Percentiles rank a stretch among this genome's conserved stretches.
phyloP scores from a whole-genome alignment of 2,888 invertebrate genomes.

The Nomada goodeniana region DNA sequence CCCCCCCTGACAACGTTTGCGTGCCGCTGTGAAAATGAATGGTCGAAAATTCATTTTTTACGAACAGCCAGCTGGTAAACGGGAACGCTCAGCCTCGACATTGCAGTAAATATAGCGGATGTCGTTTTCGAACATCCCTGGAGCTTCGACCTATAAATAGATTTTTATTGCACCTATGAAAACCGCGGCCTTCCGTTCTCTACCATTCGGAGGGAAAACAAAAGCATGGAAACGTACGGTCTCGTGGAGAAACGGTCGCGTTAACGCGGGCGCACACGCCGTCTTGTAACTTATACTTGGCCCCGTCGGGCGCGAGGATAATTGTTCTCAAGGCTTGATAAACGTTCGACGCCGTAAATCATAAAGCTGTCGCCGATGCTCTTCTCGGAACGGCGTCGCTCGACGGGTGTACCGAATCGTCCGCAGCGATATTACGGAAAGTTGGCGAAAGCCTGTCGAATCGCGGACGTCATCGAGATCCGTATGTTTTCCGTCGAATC shows the following conservation, averaged over 20 bases:
- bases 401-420: background rate
- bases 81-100: background rate
- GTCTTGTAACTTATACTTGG: constrained; percentile 14
- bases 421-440: background rate
- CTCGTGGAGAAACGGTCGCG: background rate
- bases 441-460: constrained; percentile 34
- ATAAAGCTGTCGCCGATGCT: constrained; percentile 8
- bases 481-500: constrained; percentile 55
- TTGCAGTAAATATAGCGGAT: constrained; percentile 34
- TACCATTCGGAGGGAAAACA: no score
- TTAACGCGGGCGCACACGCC: background rate
- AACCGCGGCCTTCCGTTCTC: background rate
- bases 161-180: constrained; percentile 45
- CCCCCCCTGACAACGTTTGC: background rate
- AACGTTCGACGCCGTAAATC: constrained; percentile 42
- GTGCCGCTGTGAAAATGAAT: background rate
- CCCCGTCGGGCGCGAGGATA: background rate
- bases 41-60: background rate
- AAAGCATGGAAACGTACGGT: background rate
- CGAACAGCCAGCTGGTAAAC: background rate
- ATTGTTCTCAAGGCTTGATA: constrained; percentile 25
- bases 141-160: constrained; percentile 53
- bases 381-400: constrained; percentile 34
- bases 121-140: constrained; percentile 43
- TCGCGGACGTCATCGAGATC: constrained; percentile 32